Base-by-base conservation (phyloP, 2,888 invertebrate species). In the Agriotes lineatus region DNA sequence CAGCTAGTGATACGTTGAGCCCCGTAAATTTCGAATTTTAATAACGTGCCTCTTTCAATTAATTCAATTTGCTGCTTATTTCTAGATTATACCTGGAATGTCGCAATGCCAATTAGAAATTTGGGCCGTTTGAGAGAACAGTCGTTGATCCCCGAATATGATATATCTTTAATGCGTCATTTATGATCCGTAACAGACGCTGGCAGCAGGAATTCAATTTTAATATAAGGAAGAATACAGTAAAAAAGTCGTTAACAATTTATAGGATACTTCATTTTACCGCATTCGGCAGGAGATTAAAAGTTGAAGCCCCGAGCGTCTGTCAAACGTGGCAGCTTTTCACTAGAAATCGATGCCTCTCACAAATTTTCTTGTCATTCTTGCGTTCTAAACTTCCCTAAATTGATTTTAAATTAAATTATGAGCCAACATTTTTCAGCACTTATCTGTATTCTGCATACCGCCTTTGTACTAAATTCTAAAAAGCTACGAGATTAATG, bases 371-470 rank as follows among this genome's bases (percentile, higher is more conserved):
- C 79, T 75, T 79, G 81, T 80, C 81, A 77, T 73, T 75, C 74
- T 73, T 75, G 70, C 78, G 77, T 78, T 78, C 76, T 77, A 76
- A 74, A 77, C 76, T 78, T 77, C 66, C 71, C 77, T 71, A 80
- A 80, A 80, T 82, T 81, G 81, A 81, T 82, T 81, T 78, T 78
- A 80, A 81, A 82, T 81, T 79, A 81, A 82, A 82, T 82, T 82
- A 81, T 80, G 79, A 77, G 72, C 74, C 73, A 75, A 80, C 80
- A 81, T 81, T 82, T 81, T 81, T 82, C 79, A 81, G 68, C 78
- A 78, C 79, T 81, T 81, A 82, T 81, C 81, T 81, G 76, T 76
- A 77, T 78, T 79, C 77, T 74, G 79, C 80, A 80, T 78, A 74
- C 77, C 73, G 62, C 63, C 45, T 70, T 72, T 73, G 71, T 75